Conservation (phyloP, 2,113 vertebrate species). For the Oxygymnocypris stewartii region DNA sequence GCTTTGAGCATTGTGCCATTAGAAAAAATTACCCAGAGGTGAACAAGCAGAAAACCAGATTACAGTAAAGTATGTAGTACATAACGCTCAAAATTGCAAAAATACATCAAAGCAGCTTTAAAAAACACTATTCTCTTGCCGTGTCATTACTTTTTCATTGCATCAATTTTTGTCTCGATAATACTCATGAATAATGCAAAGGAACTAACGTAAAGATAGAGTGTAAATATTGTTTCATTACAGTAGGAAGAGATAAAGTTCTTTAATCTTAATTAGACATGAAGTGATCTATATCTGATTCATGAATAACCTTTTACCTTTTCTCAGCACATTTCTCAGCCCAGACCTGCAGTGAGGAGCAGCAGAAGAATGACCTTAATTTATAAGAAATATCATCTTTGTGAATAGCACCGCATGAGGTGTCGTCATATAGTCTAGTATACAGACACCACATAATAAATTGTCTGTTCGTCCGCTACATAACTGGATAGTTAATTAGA, state of each 20-base stretch:
- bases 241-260: background rate
- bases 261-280: slow-evolving; percentile 35
- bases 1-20: background rate
- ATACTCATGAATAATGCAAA: slow-evolving; percentile 36
- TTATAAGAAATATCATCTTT: slow-evolving; percentile 34
- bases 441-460: slow-evolving; percentile 26
- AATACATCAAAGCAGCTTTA: background rate
- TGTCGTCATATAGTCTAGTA: slow-evolving; percentile 30
- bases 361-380: slow-evolving; percentile 20
- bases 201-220: background rate
- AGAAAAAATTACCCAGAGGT: background rate
- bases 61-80: background rate
- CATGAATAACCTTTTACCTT: slow-evolving; percentile 30
- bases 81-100: background rate
- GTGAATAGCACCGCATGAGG: slow-evolving; percentile 17
- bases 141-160: background rate
- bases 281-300: slow-evolving; percentile 44
- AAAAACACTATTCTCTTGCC: background rate
- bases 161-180: slow-evolving; percentile 24
- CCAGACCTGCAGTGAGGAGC: background rate
- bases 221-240: slow-evolving; percentile 39
- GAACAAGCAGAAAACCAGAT: background rate
- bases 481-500: slow-evolving; percentile 34
- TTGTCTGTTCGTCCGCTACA: background rate
- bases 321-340: slow-evolving; percentile 7